Percentiles rank a stretch among this genome's conserved stretches.
These are phyloP conservation scores for Crotalus horridus DNA, from an alignment of 2,113 vertebrate species.

Conservation along the genomic window DNA sequence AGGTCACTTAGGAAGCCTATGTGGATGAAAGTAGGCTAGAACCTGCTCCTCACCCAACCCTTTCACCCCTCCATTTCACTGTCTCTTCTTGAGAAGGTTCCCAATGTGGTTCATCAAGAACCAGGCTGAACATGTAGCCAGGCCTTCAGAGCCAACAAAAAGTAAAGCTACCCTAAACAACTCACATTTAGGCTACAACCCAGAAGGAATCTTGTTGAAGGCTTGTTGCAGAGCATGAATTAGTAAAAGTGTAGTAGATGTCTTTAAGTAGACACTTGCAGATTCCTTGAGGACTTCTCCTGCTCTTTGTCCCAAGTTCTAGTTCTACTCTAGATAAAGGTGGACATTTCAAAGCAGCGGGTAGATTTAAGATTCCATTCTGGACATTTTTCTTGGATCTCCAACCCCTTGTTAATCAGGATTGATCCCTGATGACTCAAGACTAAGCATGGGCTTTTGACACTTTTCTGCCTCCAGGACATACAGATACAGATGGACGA, in stretches of 20 bases:
- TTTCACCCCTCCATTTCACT: not conserved
- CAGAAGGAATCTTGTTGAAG: not conserved
- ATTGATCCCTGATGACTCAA: not conserved
- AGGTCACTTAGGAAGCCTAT: not conserved
- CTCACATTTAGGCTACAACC: not conserved
- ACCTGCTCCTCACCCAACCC: not conserved
- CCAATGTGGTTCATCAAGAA: not conserved
- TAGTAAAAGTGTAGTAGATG: not conserved
- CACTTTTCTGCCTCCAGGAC: conserved; percentile 56
- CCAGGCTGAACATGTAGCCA: not conserved
- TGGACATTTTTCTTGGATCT: not conserved
- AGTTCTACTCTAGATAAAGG: not conserved
- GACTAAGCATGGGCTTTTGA: not conserved
- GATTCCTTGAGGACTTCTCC: not conserved
- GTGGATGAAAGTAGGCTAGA: not conserved
- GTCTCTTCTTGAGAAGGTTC: not conserved
- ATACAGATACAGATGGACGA: conserved; percentile 69
- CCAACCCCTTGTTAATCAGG: not conserved
- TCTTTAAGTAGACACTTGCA: not conserved
- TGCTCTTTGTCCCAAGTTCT: not conserved
- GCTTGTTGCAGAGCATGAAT: not conserved
- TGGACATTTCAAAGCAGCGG: not conserved
- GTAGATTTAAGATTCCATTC: not conserved
- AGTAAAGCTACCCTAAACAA: not conserved
- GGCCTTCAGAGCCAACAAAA: not conserved